Evolutionary conservation across 2,113 vertebrate species (phyloP), one percentile per base, ranked within the genome.

Genomic region (Geococcyx californianus): DNA sequence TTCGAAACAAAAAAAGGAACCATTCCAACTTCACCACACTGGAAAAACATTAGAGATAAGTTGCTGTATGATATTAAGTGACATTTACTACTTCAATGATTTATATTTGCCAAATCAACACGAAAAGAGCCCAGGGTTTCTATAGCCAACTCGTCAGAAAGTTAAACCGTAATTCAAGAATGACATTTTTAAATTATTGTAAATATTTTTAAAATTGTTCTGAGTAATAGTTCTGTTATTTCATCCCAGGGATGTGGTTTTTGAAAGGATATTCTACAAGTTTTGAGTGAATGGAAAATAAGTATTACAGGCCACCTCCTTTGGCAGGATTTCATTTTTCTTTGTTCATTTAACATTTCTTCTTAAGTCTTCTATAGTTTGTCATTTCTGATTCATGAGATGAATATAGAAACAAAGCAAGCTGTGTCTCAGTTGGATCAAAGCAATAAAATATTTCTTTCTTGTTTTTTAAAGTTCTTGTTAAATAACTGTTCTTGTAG

Each of bases 281-380:
- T 67, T 90, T 89, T 84, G 73, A 79, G n/a, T 36, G 58, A 81
- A 81, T 1, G 8, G 18, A 73, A 88, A 79, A 47, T 74, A 72
- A 89, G 17, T 85, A 45, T 84, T 63, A 70, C 24, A 55, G 18
- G 52, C 47, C 4, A 0, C 34, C 51, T 70, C 13, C 29, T 84
- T 95, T 95, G 73, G n/a, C 58, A 90, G 68, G 21, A 59, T 87
- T 92, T 93, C 6, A 93, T 97, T 95, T 97, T 63, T 94, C 62
- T 83, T 84, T 78, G 34, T 79, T 89, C 68, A 87, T 85, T 91
- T 92, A 79, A 1, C 34, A 84, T 95, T 93, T 95, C 73, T 94
- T 96, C 28, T 31, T 84, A 95, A 73, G 18, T 55, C 84, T 80
- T 86, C 38, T 67, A 55, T 97, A 75, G 34, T 84, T 33, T 44